A percentile compares a stretch with the other conserved stretches of the same genome.
These are phyloP conservation scores for Synanthedon andrenaeformis DNA, from an alignment of 2,888 invertebrate species.

Conservation along the genomic window DNA sequence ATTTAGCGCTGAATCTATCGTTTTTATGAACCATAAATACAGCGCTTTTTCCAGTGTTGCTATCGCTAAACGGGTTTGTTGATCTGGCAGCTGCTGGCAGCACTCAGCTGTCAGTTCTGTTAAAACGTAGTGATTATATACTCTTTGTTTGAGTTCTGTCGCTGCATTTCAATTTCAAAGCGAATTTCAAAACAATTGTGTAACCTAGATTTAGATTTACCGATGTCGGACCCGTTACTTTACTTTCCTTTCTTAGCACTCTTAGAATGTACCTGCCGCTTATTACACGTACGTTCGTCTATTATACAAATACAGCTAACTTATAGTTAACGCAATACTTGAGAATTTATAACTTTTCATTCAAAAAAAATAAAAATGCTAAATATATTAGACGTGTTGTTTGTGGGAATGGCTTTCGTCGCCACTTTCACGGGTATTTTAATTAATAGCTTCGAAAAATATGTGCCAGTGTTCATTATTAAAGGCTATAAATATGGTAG, in stretches of 20 bases:
- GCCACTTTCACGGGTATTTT: slow-evolving; percentile 71
- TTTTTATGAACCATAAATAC: too few species aligned
- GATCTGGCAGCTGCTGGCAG: too few species aligned
- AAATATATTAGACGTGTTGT: slow-evolving; percentile 55
- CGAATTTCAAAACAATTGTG: neutral
- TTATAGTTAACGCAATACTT: too few species aligned
- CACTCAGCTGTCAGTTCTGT: too few species aligned
- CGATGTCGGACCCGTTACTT: neutral
- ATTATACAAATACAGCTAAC: too few species aligned
- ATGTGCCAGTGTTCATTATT: slow-evolving; percentile 74
- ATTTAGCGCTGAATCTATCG: too few species aligned
- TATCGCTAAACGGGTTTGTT: too few species aligned
- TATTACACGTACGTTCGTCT: too few species aligned
- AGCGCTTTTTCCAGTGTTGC: too few species aligned
- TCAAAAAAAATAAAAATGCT: slow-evolving; percentile 25
- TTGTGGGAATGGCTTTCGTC: slow-evolving; percentile 46
- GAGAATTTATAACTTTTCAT: neutral
- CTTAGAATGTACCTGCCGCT: too few species aligned
- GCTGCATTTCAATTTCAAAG: neutral
- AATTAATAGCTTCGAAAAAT: slow-evolving; percentile 74
- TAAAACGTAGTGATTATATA: too few species aligned
- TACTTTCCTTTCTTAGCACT: neutral
- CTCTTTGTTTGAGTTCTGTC: too few species aligned
- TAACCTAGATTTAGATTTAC: neutral
- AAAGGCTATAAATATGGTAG: slow-evolving; percentile 81